Base-by-base conservation (phyloP, 2,888 invertebrate genomes). In the Acanthosoma haemorrhoidale region DNA sequence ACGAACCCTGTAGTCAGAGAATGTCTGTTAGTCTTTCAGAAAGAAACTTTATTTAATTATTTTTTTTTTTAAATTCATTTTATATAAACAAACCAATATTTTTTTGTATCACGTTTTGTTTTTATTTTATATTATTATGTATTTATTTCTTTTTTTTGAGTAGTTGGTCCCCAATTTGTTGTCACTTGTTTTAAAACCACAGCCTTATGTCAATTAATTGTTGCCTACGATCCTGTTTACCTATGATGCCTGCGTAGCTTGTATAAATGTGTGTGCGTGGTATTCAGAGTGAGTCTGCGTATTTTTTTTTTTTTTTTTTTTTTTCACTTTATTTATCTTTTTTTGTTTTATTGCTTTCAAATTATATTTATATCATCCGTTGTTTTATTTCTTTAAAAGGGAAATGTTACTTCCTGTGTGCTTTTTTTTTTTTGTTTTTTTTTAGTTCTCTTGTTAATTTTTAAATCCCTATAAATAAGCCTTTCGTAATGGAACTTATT, bases 1-100 rank as follows among this genome's bases (percentile, higher is more conserved):
- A 68, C n/a, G n/a, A 36, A 34, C 34, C 66, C 59, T 69, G 71
- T 71, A 69, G 69, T 67, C 67, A 67, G 67, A 67, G 67, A 68
- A 68, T 68, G 60, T 68, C 59, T 68, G 39, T 59, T 59, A 64
- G 64, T 16, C 64, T 39, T 25, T 25, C 29, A 64, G n/a, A 16
- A 36, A 29, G 29, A 29, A 29, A 64, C 31, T 41, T 21, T 39
- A 41, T 39, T 41, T 39, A 13, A 61, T n/a, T n/a, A 51, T n/a
- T 25, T n/a, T n/a, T n/a, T n/a, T n/a, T n/a, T n/a, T 13, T n/a
- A 25, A 51, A 25, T 51, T 25, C 51, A 18, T 43, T 63, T 39
- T 18, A 21, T 18, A 29, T 9, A 32, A 59, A 32, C 15, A 59
- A 59, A n/a, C n/a, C n/a, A n/a, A n/a, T n/a, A n/a, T n/a, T n/a